These are phyloP conservation scores for Smittia sp. DNA, from an alignment of 2,888 invertebrate genomes.

Conservation along the genomic window DNA sequence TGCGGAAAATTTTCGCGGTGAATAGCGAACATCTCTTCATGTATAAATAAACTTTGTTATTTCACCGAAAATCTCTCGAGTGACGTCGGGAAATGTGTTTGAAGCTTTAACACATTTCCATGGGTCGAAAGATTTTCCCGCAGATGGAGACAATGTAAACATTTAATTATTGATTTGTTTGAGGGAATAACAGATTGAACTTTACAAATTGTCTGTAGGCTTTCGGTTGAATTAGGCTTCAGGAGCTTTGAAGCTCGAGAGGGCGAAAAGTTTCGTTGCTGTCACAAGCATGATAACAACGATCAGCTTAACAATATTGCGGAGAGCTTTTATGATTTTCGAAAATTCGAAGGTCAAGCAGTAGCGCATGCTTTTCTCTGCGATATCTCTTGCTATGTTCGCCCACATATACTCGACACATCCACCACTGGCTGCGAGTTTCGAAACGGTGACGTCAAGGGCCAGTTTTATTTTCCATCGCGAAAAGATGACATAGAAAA, in stretches of 20 bases:
- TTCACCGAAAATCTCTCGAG: not conserved
- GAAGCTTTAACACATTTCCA: not conserved
- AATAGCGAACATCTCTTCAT: not conserved
- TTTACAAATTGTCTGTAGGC: too few relatives aligned
- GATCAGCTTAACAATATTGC: too few relatives aligned
- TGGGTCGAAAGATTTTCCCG: not conserved
- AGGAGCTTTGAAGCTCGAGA: too few relatives aligned
- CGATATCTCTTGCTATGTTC: too few relatives aligned
- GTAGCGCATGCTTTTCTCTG: not conserved
- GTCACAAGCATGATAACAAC: too few relatives aligned
- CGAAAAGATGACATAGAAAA: slow-evolving; percentile 31
- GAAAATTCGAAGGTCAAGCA: not conserved
- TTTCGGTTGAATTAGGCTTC: too few relatives aligned
- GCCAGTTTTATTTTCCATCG: slow-evolving; percentile 17
- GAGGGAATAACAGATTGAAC: too few relatives aligned
- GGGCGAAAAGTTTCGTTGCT: too few relatives aligned
- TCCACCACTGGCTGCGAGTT: not conserved
- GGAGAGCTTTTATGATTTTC: not conserved
- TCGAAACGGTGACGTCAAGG: slow-evolving; percentile 34
- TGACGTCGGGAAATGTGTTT: not conserved
- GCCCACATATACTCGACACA: too few relatives aligned
- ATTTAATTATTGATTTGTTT: not conserved
- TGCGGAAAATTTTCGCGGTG: not conserved
- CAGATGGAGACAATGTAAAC: not conserved
- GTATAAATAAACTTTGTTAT: slow-evolving; percentile 5